phyloP scores from a whole-genome alignment of 2,113 vertebrate species.

The Martes martes region DNA sequence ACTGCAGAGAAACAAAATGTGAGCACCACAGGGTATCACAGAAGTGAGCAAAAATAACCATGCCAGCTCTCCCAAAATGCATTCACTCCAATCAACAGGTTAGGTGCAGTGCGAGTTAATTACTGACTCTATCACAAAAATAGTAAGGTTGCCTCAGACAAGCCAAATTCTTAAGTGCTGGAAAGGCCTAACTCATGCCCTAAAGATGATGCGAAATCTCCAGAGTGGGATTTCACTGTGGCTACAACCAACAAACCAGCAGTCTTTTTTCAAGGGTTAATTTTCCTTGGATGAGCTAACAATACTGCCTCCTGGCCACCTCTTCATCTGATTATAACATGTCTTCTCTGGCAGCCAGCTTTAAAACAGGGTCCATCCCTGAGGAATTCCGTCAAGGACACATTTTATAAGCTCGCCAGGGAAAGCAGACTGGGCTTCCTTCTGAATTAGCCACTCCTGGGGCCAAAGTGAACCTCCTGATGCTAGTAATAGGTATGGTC shows the following conservation, averaged over 20 bases:
- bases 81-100: accelerated
- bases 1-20: conserved; percentile 80
- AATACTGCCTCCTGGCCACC: not conserved
- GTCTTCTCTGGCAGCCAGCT: not conserved
- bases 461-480: not conserved
- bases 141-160: not conserved
- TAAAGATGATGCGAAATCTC: not conserved
- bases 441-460: not conserved
- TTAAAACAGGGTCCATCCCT: not conserved
- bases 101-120: not conserved
- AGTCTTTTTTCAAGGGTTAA: not conserved
- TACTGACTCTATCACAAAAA: not conserved
- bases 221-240: not conserved
- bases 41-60: not conserved
- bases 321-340: not conserved
- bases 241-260: not conserved
- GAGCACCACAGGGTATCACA: not conserved
- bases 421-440: not conserved
- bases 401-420: not conserved
- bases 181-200: not conserved
- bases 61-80: not conserved
- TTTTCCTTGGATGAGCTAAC: not conserved
- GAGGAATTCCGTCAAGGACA: not conserved
- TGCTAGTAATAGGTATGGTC: not conserved
- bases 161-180: not conserved